Base-by-base conservation (phyloP, 2,797 vertebrate genomes). In the Helicolenus hilgendorfi region DNA sequence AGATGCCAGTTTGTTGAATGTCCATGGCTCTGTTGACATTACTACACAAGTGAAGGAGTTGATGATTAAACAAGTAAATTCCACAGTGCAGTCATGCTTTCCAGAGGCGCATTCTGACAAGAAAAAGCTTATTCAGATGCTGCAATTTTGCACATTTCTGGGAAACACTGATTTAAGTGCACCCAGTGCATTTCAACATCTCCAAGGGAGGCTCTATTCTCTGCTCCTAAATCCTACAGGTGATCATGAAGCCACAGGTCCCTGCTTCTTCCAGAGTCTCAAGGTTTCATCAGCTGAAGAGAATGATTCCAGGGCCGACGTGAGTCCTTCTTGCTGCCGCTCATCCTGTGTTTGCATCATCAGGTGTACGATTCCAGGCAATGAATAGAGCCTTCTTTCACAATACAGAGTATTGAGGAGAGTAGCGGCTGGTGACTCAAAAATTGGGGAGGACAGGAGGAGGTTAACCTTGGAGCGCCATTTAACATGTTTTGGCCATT, bases 271-370 rank as follows among this genome's bases (percentile, higher is more conserved):
- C 62, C 6, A n/a, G 63, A 65, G 33, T 24, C 41, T 49, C 14
- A 55, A 1, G n/a, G 24, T 53, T 64, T 56, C 7, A 33, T 35
- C 49, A 59, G 13, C 68, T 38, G 56, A 33, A 22, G 22, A 2
- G 14, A 45, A 22, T 3, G 1, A 2, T 41, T 7, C 0, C 2
- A 53, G 26, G 7, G 35, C 1, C 15, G 35, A 26, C 1, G 7
- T 11, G 5, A 72, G 45, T 4, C 18, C 41, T 33, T 20, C 53
- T 38, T 69, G 58, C 53, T 20, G 36, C 49, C 9, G 9, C 62
- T 60, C 36, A 35, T 45, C 8, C 26, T 33, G 53, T 7, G 56
- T 74, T 77, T 24, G n/a, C 26, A 45, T 81, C 49, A 77, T 22
- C 56, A 22, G 3, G 4, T 45, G 27, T 7, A 4, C 3, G 31